phyloP scores from a whole-genome alignment of 2,797 vertebrate species.

The Coccyzus lansbergi region DNA sequence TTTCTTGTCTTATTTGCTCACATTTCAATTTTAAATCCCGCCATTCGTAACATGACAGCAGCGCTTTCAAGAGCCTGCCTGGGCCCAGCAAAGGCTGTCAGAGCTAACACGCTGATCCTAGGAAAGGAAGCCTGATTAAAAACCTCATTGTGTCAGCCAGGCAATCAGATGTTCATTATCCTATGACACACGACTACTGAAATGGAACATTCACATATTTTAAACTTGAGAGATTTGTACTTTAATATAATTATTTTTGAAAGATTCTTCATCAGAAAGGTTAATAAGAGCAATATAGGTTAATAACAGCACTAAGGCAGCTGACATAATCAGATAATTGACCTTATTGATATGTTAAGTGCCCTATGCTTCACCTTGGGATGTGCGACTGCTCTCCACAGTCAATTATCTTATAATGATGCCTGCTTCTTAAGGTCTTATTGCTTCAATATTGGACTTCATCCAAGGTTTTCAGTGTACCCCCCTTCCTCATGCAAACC shows the following conservation, averaged over 20 bases:
- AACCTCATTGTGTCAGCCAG: slow-evolving; percentile 42
- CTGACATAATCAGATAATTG: slow-evolving; percentile 75
- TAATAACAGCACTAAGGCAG: slow-evolving; percentile 72
- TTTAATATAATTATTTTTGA: slow-evolving; percentile 82
- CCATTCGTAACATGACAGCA: slow-evolving; percentile 56
- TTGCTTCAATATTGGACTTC: not conserved
- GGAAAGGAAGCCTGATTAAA: slow-evolving; percentile 67
- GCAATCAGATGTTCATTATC: slow-evolving; percentile 76
- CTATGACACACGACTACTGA: slow-evolving; percentile 58
- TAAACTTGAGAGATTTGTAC: slow-evolving; percentile 72
- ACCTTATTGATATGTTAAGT: slow-evolving; percentile 79
- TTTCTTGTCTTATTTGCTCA: slow-evolving; percentile 65
- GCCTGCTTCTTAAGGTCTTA: slow-evolving; percentile 40
- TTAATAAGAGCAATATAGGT: slow-evolving; percentile 79
- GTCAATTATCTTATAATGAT: slow-evolving; percentile 70
- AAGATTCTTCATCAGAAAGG: slow-evolving; percentile 80
- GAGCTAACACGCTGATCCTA: slow-evolving; percentile 15
- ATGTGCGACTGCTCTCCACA: slow-evolving; percentile 57
- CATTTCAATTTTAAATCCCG: slow-evolving; percentile 71
- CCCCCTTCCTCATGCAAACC: not conserved
- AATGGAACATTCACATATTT: slow-evolving; percentile 72
- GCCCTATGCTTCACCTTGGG: slow-evolving; percentile 72
- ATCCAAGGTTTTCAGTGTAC: not conserved
- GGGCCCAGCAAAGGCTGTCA: slow-evolving; percentile 46
- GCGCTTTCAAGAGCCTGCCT: slow-evolving; percentile 34